phyloP scores from a whole-genome alignment of 2,113 vertebrate genomes.

The Malurus melanocephalus region DNA sequence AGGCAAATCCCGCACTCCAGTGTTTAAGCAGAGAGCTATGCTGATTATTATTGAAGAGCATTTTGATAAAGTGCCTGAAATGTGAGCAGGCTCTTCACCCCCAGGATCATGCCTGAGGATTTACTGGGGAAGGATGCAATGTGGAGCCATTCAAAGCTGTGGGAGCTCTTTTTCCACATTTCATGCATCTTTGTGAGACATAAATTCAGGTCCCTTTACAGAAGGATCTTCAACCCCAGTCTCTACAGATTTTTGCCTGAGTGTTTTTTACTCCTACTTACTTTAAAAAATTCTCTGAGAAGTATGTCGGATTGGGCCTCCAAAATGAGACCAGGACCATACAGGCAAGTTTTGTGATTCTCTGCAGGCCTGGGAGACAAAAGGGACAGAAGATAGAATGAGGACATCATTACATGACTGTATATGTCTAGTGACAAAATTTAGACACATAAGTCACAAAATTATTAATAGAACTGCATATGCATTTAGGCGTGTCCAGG shows the following conservation, averaged over 20 bases:
- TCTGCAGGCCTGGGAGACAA: neutral
- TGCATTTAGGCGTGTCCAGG: neutral
- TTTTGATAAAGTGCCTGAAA: neutral
- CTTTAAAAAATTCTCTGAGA: neutral
- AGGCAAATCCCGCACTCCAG: neutral
- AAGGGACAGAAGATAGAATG: neutral
- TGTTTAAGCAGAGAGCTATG: neutral
- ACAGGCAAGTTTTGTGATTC: neutral
- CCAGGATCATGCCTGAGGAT: neutral
- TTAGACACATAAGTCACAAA: neutral
- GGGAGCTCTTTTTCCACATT: neutral
- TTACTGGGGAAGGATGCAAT: neutral
- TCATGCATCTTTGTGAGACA: neutral
- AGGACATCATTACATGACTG: neutral
- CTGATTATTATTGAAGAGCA: neutral
- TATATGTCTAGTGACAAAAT: neutral
- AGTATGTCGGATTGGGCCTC: neutral
- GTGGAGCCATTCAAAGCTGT: neutral
- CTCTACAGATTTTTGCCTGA: neutral
- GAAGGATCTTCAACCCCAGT: neutral
- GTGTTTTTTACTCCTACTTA: neutral
- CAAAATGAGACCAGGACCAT: neutral
- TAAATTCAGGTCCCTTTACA: neutral
- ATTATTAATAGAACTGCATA: neutral
- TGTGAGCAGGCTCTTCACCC: neutral